phyloP scores from a whole-genome alignment of 2,888 invertebrate genomes.

The Eupithecia subfuscata region DNA sequence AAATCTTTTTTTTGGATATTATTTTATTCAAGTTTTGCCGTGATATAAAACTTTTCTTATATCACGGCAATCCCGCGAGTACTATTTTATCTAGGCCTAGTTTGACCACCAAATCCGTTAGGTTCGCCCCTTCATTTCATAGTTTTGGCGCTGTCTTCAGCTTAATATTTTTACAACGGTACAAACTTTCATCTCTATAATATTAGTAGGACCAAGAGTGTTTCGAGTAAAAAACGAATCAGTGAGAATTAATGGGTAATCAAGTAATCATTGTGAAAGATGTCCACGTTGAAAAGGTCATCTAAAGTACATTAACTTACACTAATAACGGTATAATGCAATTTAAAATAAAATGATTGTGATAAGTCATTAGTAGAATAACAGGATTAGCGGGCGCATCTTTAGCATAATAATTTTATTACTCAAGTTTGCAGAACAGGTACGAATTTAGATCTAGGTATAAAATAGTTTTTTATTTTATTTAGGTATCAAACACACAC shows the following conservation, averaged over 20 bases:
- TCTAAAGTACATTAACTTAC: constrained; percentile 50
- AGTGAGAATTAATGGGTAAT: neutral
- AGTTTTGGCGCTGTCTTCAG: too few relatives aligned
- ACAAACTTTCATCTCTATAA: too few relatives aligned
- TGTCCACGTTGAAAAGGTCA: constrained; percentile 49
- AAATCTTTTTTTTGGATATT: too few relatives aligned
- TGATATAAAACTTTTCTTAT: too few relatives aligned
- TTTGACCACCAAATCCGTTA: too few relatives aligned
- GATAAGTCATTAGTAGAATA: constrained; percentile 19
- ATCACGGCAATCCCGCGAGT: too few relatives aligned
- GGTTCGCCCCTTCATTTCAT: too few relatives aligned
- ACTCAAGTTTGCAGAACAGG: constrained; percentile 9
- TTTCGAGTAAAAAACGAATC: neutral
- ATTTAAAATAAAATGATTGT: constrained; percentile 4
- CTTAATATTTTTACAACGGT: too few relatives aligned
- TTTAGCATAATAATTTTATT: constrained; percentile 15
- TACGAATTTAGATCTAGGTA: neutral
- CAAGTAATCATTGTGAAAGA: constrained; percentile 43
- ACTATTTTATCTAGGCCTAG: too few relatives aligned
- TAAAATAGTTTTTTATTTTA: neutral
- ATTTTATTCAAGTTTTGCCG: too few relatives aligned
- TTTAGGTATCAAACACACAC: neutral
- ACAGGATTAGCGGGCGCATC: constrained; percentile 12
- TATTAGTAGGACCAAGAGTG: neutral
- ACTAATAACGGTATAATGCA: constrained; percentile 32